Evolutionary conservation across 2,888 invertebrate genomes (phyloP), one percentile per base, ranked within the genome.

Genomic region (Julus scanicus): DNA sequence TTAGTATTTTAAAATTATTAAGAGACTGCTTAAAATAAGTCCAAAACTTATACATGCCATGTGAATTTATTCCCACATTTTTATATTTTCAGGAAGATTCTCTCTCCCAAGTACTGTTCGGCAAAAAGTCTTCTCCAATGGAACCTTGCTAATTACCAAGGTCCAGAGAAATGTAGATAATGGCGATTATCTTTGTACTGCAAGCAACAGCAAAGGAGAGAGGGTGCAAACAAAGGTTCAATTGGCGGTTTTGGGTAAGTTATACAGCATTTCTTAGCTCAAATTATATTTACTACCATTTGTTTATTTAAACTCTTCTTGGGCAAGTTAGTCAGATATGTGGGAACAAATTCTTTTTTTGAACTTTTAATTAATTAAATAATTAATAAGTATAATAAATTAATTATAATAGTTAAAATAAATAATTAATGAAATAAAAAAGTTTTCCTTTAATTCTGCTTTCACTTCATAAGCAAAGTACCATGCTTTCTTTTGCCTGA

Each of bases 161-260:
- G 88, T 88, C 17, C 63, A 49, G 29, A 20, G 80, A 48, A 63
- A 48, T 37, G 44, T 48, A 48, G 86, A 63, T 49, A 40, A 29
- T 80, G 87, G 87, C 13, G 84, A 88, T 2, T 88, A 88, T 49
- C 37, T 48, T 84, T 88, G 88, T 40, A 39, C 84, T 39, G 88
- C 57, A 29, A 88, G 49, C 13, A 87, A 88, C 84, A 3, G 37
- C 39, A 87, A 88, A 37, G 88, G 87, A n/a, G 87, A 88, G 49
- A 84, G 5, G 2, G 84, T 84, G 15, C 44, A 86, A 84, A n/a
- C 87, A 29, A 80, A 48, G 39, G 48, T 88, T n/a, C 15, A 84
- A 29, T 39, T 88, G 40, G 37, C 40, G 2, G 87, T 88, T 53
- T 87, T 88, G 57, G 88, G 88, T 88, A 88, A 87, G 37, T 88